Base-by-base conservation (phyloP, 2,888 invertebrate genomes). In the Tortrix viridana region DNA sequence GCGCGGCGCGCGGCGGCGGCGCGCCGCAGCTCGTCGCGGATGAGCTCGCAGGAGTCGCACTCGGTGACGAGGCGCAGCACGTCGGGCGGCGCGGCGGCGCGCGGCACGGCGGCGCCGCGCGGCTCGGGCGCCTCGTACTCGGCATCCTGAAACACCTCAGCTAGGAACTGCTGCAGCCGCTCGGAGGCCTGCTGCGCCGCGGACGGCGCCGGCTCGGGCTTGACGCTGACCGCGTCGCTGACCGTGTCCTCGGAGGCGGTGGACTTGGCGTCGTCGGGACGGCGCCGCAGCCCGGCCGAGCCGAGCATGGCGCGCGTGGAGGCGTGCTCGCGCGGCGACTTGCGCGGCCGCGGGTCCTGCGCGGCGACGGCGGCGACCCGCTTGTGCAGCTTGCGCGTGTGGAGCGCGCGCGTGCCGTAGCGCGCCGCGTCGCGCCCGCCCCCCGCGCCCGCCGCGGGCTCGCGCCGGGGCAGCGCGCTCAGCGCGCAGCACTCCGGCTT, bases 281-380 rank as follows among this genome's bases (percentile, higher is more conserved):
- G 88, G 38, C 94, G 93, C 7, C 95, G 86, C 20, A 95, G 82
- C 58, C 95, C 94, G 44, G 88, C 88, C 0, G 90, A 88, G 9
- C 95, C 95, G 3, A 97, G 94, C 62, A 97, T 96, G 0, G 97
- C 97, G 65, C 97, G 84, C 0, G 97, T 97, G 0, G 97, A 97
- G 0, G 97, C 97, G 79, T 97, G 97, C 80, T 97, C 97, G 20
- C 97, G 91, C 0, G 97, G 97, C 0, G 97, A 97, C 78, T 97
- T 97, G 44, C 97, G 89, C 0, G 97, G 96, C 66, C 94, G 95
- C 32, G 89, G 89, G 50, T 93, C 93, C 5, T 86, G 67, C 1
- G 89, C 86, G 22, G 85, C 64, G 1, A 87, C 56, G 52, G 82
- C 80, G 0, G 85, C 82, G 0, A 86, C 81, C 1, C 87, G 80